These are phyloP conservation scores for Sardina pilchardus DNA, from an alignment of 2,113 vertebrate species.

Conservation along the genomic window DNA sequence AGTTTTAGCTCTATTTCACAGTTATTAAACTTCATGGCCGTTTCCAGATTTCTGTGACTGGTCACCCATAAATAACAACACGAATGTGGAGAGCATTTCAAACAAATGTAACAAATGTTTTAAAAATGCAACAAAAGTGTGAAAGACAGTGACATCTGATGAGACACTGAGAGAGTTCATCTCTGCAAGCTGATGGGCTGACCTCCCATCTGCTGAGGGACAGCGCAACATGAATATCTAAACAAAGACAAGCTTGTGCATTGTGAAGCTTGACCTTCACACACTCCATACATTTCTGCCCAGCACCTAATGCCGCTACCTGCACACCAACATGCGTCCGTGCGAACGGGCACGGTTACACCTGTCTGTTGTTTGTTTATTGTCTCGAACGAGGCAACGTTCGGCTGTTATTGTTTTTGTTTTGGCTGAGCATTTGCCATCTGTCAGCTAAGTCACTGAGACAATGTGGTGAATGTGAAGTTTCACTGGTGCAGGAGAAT, in stretches of 20 bases:
- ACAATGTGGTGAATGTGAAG: slow-evolving; percentile 63
- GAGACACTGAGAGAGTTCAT: neutral
- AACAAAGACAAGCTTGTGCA: slow-evolving; percentile 4
- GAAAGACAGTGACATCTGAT: neutral
- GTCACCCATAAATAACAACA: neutral
- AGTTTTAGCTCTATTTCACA: neutral
- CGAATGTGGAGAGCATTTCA: neutral
- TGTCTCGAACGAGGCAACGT: slow-evolving; percentile 46
- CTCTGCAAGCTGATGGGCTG: neutral
- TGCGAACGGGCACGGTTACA: slow-evolving; percentile 34
- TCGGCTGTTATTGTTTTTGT: slow-evolving; percentile 66
- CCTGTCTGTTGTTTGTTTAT: slow-evolving; percentile 52
- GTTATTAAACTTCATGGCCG: neutral
- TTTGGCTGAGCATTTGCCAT: slow-evolving; percentile 69
- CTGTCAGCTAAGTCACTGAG: slow-evolving; percentile 65
- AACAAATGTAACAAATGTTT: neutral
- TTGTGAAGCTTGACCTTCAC: slow-evolving; percentile 57
- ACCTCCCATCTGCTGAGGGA: neutral
- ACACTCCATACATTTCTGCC: slow-evolving; percentile 31
- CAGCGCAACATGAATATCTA: neutral
- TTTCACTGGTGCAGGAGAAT: neutral
- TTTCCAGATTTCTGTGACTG: neutral
- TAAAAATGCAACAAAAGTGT: neutral
- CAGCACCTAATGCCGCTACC: neutral
- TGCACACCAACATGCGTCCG: neutral